These are phyloP conservation scores for Rhagonycha lutea DNA, from an alignment of 2,888 invertebrate genomes.

Conservation along the genomic window DNA sequence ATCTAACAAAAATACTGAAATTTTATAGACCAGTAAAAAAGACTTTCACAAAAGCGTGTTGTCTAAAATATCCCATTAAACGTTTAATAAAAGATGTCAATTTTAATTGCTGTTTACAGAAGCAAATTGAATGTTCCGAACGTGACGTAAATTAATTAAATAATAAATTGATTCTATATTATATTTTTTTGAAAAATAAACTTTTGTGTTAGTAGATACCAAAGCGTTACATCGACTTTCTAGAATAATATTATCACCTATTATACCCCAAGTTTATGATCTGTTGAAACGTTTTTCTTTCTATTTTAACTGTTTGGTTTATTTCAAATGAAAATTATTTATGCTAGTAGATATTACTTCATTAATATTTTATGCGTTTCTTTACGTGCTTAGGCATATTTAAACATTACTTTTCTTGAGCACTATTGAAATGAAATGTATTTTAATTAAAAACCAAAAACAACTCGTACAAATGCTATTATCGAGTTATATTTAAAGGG, in stretches of 20 bases:
- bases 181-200: not conserved
- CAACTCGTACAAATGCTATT: not conserved
- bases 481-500: not conserved
- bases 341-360: not conserved
- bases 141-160: not conserved
- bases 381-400: not conserved
- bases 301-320: not conserved
- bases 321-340: not conserved
- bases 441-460: not conserved
- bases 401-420: not conserved
- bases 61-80: not conserved
- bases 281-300: not conserved
- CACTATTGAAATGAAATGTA: not conserved
- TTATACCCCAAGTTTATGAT: not conserved
- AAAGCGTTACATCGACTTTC: not conserved
- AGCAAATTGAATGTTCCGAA: not conserved
- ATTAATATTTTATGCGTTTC: not conserved
- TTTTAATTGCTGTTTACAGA: not conserved
- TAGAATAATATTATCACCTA: not conserved
- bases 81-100: not conserved
- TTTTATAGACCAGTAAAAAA: not conserved
- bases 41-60: not conserved
- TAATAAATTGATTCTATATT: not conserved
- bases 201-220: not conserved
- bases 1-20: not conserved